A percentile compares a stretch with the other conserved stretches of the same genome.
These are phyloP conservation scores for Daphoenositta chrysoptera DNA, from an alignment of 2,113 vertebrate genomes.

Conservation along the genomic window DNA sequence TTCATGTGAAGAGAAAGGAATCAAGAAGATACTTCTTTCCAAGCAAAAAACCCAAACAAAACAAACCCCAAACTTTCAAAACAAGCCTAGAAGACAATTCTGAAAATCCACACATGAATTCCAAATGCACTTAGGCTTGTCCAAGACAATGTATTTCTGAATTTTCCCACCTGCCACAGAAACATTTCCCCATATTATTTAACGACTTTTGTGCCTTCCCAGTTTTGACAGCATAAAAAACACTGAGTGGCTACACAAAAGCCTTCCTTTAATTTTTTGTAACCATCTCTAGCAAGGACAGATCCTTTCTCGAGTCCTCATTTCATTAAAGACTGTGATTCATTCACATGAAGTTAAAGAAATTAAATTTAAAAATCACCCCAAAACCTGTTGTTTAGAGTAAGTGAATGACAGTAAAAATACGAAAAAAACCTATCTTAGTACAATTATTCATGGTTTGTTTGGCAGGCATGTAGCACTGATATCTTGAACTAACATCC, in stretches of 20 bases:
- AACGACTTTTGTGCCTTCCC: not conserved
- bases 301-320: not conserved
- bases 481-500: not conserved
- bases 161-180: not conserved
- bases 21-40: not conserved
- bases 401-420: not conserved
- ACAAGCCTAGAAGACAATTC: not conserved
- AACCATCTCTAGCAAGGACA: not conserved
- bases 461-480: not conserved
- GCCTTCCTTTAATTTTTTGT: not conserved
- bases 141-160: not conserved
- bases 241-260: not conserved
- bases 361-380: not conserved
- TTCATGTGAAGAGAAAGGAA: not conserved
- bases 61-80: not conserved
- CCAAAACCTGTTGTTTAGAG: not conserved
- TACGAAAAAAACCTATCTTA: not conserved
- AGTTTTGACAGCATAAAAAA: not conserved
- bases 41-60: not conserved
- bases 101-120: not conserved
- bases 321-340: not conserved
- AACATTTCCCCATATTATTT: not conserved
- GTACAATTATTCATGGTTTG: not conserved
- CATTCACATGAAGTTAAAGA: not conserved
- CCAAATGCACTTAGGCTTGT: not conserved